Percentiles rank a stretch among this genome's conserved stretches.
These are phyloP conservation scores for Sanderia malayensis DNA, from an alignment of 30 jellyfish, hydroid and myxozoan species.

Conservation along the genomic window DNA sequence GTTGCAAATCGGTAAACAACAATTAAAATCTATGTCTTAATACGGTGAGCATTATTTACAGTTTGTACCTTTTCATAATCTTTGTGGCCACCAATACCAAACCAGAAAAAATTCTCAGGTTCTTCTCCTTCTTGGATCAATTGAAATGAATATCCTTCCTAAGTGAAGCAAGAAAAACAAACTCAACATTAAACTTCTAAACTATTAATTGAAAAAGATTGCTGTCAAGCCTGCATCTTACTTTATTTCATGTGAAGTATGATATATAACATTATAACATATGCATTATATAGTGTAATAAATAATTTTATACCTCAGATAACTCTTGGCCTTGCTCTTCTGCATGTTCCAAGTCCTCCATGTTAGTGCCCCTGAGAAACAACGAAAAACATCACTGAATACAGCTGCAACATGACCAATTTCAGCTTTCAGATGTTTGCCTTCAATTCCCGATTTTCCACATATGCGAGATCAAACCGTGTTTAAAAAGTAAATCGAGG, in stretches of 20 bases:
- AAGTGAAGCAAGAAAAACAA: not conserved
- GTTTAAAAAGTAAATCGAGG: not conserved
- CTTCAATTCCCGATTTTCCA: too few species aligned
- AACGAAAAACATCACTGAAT: not conserved
- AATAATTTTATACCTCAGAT: slow-evolving; percentile 62
- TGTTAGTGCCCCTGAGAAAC: slow-evolving; percentile 40
- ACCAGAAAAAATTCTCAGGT: slow-evolving; percentile 99
- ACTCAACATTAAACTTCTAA: too few species aligned
- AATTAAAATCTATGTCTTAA: too few species aligned
- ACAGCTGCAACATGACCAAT: too few species aligned
- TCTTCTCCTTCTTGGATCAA: slow-evolving; percentile 96
- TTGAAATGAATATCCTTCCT: slow-evolving; percentile 95
- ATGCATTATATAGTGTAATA: not conserved
- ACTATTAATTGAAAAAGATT: not conserved
- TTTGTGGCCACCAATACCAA: slow-evolving; percentile 97
- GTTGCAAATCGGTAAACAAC: too few species aligned
- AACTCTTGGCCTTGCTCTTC: slow-evolving; percentile 87
- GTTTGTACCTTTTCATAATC: slow-evolving; percentile 81
- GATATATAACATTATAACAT: too few species aligned
- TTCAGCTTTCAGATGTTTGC: too few species aligned
- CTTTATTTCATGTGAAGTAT: not conserved
- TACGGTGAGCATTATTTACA: too few species aligned
- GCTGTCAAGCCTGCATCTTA: not conserved
- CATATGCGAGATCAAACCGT: not conserved
- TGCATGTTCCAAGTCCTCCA: slow-evolving; percentile 84